Evolutionary conservation across 2,797 vertebrate genomes (phyloP).

Genomic region (Bucorvus abyssinicus): DNA sequence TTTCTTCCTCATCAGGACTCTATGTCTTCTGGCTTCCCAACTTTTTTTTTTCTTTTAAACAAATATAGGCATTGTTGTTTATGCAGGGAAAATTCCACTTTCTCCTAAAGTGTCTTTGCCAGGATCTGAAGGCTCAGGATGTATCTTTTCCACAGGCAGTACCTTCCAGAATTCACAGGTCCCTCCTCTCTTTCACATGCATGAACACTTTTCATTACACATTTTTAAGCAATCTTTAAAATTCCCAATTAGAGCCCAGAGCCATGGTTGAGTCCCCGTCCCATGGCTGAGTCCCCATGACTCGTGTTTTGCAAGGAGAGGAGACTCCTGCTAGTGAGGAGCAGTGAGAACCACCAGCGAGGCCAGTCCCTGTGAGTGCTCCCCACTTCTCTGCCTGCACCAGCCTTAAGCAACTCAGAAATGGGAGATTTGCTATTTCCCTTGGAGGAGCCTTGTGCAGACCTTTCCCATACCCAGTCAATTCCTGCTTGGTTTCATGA

Average conservation of each 20-base stretch:
- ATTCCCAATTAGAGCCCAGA: background rate
- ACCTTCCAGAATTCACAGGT: background rate
- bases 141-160: background rate
- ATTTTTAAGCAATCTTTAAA: background rate
- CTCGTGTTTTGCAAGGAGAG: background rate
- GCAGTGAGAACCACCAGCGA: background rate
- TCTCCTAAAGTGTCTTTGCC: conserved; percentile 9
- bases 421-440: background rate
- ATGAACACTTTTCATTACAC: background rate
- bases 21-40: background rate
- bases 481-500: background rate
- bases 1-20: conserved; percentile 13
- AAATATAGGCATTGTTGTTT: conserved; percentile 1
- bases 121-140: background rate
- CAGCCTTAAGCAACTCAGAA: background rate
- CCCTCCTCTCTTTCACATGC: background rate
- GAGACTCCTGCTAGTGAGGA: background rate
- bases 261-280: fast-evolving
- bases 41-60: background rate
- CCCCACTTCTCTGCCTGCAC: fast-evolving
- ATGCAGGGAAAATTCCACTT: conserved; percentile 29
- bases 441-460: background rate
- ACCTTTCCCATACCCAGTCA: background rate
- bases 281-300: background rate
- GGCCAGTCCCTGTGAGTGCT: background rate